phyloP scores from a whole-genome alignment of 2,888 invertebrate species.

The Epicampocera succincta region DNA sequence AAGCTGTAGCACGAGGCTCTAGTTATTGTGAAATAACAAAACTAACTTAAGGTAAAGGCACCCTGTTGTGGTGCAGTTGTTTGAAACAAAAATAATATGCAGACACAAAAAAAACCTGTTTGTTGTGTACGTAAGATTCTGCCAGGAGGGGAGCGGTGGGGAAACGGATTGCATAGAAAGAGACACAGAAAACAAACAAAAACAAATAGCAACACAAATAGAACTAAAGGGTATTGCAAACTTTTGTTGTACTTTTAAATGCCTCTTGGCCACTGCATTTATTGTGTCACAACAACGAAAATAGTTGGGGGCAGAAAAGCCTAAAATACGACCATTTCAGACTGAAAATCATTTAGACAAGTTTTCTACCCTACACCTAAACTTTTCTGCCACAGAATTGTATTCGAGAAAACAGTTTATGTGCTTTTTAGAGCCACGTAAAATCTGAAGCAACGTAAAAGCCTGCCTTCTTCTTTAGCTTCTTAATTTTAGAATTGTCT shows the following conservation, averaged over 20 bases:
- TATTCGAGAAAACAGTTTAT: too few relatives aligned
- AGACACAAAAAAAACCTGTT: conserved; percentile 43
- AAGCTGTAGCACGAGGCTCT: conserved; percentile 32
- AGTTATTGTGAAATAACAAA: conserved; percentile 56
- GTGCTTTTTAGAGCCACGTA: too few relatives aligned
- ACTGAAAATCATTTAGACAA: not conserved
- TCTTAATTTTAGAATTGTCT: too few relatives aligned
- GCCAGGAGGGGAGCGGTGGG: not conserved
- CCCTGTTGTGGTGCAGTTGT: conserved; percentile 31
- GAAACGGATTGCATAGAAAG: not conserved
- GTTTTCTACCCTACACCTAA: too few relatives aligned
- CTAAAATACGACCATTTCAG: not conserved
- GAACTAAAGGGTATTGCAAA: conserved; percentile 24
- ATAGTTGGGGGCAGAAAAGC: not conserved
- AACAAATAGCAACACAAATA: not conserved
- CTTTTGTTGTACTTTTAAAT: conserved; percentile 49
- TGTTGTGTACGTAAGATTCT: conserved; percentile 55
- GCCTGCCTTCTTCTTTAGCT: too few relatives aligned
- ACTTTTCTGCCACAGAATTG: too few relatives aligned
- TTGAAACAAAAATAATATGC: conserved; percentile 19
- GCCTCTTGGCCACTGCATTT: conserved; percentile 59
- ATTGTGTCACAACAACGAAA: conserved; percentile 27
- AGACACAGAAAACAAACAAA: not conserved
- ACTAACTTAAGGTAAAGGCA: conserved; percentile 50
- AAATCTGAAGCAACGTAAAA: too few relatives aligned